phyloP scores from a whole-genome alignment of 2,888 invertebrate genomes.

The Incurvaria masculella region DNA sequence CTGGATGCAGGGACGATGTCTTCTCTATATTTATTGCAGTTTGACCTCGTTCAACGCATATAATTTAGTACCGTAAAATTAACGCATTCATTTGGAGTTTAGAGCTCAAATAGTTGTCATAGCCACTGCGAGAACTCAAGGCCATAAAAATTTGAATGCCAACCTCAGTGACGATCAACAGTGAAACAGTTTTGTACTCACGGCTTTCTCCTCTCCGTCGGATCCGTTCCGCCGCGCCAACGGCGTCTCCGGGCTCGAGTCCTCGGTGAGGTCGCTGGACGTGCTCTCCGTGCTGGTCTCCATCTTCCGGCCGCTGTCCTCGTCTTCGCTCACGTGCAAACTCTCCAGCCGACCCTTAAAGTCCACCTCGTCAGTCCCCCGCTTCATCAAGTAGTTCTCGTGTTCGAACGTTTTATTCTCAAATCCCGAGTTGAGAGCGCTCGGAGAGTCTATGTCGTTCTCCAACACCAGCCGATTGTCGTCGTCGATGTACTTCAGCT shows the following conservation, averaged over 20 bases:
- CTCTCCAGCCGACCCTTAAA: slow-evolving; percentile 16
- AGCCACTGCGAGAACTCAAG: no score
- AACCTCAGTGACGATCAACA: no score
- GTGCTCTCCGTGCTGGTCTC: slow-evolving; percentile 48
- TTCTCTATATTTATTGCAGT: no score
- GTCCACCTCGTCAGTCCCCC: slow-evolving; percentile 36
- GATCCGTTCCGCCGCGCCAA: slow-evolving; percentile 34
- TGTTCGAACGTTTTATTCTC: slow-evolving; percentile 50
- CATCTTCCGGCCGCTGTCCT: slow-evolving; percentile 38
- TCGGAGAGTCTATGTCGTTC: slow-evolving; percentile 46
- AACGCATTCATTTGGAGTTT: no score
- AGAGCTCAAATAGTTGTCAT: no score
- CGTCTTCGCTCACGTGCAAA: slow-evolving; percentile 20
- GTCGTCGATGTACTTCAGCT: slow-evolving; percentile 14
- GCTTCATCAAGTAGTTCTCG: slow-evolving; percentile 44
- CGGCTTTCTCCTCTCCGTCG: slow-evolving; percentile 17
- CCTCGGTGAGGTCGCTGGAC: slow-evolving; percentile 40
- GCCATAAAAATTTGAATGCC: no score
- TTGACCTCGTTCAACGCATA: no score
- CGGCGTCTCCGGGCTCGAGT: slow-evolving; percentile 41
- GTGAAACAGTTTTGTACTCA: no score
- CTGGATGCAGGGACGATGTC: no score
- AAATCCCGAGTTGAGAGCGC: slow-evolving; percentile 38
- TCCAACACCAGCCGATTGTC: slow-evolving; percentile 31
- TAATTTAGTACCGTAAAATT: no score